A percentile compares a stretch with the other conserved stretches of the same genome.
Conservation (phyloP, 1,140 invertebrate species). For the Rhopalosiphum padi region DNA sequence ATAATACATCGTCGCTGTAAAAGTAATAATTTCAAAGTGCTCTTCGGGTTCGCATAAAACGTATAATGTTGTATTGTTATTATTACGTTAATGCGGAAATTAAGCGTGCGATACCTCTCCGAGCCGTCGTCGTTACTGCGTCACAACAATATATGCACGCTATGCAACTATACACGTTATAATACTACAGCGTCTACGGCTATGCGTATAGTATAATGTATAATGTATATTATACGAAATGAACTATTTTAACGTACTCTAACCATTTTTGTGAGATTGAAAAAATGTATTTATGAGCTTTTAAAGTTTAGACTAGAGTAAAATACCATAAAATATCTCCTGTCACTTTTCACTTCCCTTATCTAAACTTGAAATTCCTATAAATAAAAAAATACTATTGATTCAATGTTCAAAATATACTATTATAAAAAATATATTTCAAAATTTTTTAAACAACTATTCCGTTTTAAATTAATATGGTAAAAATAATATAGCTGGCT, state of each 20-base stretch:
- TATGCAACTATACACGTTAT: background rate
- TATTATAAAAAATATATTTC: too few species aligned
- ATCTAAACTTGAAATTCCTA: background rate
- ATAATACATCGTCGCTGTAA: background rate
- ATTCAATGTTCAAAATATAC: background rate
- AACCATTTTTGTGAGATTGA: background rate
- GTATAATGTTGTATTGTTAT: background rate
- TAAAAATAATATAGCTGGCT: background rate
- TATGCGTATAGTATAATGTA: background rate
- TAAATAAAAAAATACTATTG: background rate
- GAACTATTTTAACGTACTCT: background rate
- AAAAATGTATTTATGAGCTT: background rate
- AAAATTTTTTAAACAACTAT: background rate
- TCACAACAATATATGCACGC: background rate
- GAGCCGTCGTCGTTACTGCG: background rate
- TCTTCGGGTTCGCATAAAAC: slow-evolving; percentile 16
- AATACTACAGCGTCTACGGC: background rate
- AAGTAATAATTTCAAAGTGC: slow-evolving; percentile 20
- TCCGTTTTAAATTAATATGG: background rate
- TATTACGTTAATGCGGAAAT: background rate
- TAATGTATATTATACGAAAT: background rate
- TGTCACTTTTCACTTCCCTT: background rate
- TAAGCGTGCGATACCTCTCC: background rate
- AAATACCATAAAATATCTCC: too few species aligned
- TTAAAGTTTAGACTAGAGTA: background rate